Evolutionary conservation across 2,113 vertebrate species (phyloP), one percentile per base, ranked within the genome.

Genomic region (Apteryx owenii): DNA sequence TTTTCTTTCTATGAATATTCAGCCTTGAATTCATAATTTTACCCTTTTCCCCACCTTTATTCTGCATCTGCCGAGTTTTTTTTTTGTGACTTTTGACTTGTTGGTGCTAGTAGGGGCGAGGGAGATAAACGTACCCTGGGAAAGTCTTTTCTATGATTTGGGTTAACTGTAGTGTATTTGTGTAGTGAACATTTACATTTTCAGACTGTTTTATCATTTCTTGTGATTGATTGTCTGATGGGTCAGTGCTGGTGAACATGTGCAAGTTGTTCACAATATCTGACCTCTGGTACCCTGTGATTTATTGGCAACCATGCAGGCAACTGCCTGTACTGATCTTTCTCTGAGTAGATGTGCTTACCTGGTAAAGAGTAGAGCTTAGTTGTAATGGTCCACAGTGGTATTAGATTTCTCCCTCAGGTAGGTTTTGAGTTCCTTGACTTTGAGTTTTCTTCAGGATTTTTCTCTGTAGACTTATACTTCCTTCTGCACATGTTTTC

Each of bases 171-270:
- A 20, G 54, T 1, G 2, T 58, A 12, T 62, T 51, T n/a, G 56
- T 1, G 2, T 64, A 26, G 36, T 0, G 1, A 70, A 62, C 16
- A 5, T n/a, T 82, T 50, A 3, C 6, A 7, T 33, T 60, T 33
- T 60, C 31, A 33, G 56, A 29, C 56, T 60, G 29, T 60, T 60
- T 60, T 33, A 33, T 33, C 26, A 33, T 38, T 23, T 88, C 46
- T 80, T 42, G 46, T 76, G 75, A 6, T 53, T 79, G 40, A 6
- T 53, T 79, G 40, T 33, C 40, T 78, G 89, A n/a, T 56, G 88
- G 56, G 40, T 64, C 1, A 1, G 66, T 42, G 51, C 62, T 80
- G 81, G 38, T 76, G 51, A 79, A 20, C 29, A 4, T 0, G 7
- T 79, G 69, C 65, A 85, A 92, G 29, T 31, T 44, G 48, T 58